Evolutionary conservation across 2,888 invertebrate species (phyloP), one percentile per base, ranked within the genome.

Genomic region (Leucophora obtusa): DNA sequence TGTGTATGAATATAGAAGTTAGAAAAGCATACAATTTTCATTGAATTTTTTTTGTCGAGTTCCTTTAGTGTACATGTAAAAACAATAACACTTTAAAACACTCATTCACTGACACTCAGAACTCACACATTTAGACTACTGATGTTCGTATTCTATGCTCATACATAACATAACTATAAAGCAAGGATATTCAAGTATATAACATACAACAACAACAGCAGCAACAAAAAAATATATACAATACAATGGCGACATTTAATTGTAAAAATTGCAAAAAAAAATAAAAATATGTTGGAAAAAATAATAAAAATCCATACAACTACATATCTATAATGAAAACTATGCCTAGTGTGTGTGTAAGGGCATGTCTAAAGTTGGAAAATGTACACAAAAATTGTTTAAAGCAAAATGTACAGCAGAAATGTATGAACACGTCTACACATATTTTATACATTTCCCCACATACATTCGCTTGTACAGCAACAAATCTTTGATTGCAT

Each of bases 211-310:
- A 38, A 7, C 14, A 60, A 62, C 47, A 51, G 51, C 47, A 59
- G 33, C 35, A 51, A n/a, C 18, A 54, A 38, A 62, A 69, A 5
- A 50, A 24, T 58, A 59, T 58, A 70, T 51, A 59, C 63, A 24
- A 63, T 65, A 70, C 70, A 77, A 65, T 71, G 65, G 59, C 65
- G 65, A 77, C 70, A 71, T 77, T 70, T 77, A 71, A 77, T 77
- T 65, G 70, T 59, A 60, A 54, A 65, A 77, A 71, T 65, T 54
- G 63, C 59, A 65, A 38, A 10, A 38, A 38, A 1, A 38, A 38
- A 10, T 3, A 38, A 38, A 38, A 38, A 38, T 28, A 28, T 28
- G 28, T 28, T 28, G 28, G 6, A 58, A 51, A 59, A 33, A 43
- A 38, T 11, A 59, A 66, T 28, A 60, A 68, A 75, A 51, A 38